These are phyloP conservation scores for Megalonaias nervosa DNA, from an alignment of 1,140 invertebrate species.

Conservation along the genomic window DNA sequence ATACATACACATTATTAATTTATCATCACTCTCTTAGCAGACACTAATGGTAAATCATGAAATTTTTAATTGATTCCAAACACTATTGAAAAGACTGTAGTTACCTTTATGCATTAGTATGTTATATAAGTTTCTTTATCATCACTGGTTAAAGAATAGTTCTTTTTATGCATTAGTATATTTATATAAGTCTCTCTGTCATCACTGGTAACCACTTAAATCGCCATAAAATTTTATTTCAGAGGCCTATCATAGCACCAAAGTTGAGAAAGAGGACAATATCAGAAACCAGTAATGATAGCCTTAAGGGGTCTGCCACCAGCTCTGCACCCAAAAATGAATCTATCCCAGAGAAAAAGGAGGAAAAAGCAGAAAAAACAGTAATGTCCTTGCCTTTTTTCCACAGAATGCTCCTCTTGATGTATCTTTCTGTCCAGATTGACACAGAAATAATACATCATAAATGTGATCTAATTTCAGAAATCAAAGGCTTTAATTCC, in stretches of 20 bases:
- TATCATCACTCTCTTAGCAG: too few species aligned
- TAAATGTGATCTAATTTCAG: too few species aligned
- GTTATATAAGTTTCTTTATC: not conserved
- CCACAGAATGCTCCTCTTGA: too few species aligned
- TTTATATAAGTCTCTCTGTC: constrained; percentile 1
- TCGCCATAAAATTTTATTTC: not conserved
- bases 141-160: not conserved
- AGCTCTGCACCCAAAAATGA: constrained; percentile 1
- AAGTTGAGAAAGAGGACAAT: constrained; percentile 39
- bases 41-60: not conserved
- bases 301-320: constrained; percentile 8
- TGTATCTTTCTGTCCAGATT: too few species aligned
- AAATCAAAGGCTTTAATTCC: too few species aligned
- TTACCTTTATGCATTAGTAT: not conserved
- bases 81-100: not conserved
- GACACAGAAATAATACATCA: too few species aligned
- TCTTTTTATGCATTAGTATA: not conserved
- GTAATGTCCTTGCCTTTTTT: too few species aligned
- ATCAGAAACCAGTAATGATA: constrained; percentile 43
- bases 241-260: constrained; percentile 40
- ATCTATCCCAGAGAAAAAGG: constrained; percentile 2
- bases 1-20: too few species aligned
- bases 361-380: not conserved
- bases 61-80: not conserved
- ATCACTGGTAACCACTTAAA: not conserved